Evolutionary conservation across 2,888 invertebrate genomes (phyloP), one percentile per base, ranked within the genome.

Genomic region (Allophyes oxyacanthae): DNA sequence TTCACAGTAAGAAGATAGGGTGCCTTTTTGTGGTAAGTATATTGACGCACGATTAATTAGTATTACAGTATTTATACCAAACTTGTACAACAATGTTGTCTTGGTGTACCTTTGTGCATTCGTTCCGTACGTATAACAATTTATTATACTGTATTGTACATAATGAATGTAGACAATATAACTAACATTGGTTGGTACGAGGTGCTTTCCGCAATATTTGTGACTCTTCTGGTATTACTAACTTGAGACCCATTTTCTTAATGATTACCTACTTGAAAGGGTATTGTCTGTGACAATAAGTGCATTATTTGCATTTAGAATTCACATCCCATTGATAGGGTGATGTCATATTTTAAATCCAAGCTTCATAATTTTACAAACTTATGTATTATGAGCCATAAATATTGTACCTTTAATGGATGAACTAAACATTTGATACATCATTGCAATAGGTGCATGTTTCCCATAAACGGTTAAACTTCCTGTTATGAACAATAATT

Each of bases 1-100:
- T 64, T 76, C 75, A 61, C 69, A 81, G 63, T 81, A 77, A 67
- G 72, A 70, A 77, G 76, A 67, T 77, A 80, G 74, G 83, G 87
- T 89, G 85, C 85, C 83, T 87, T 85, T 83, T 79, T 85, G 87
- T 84, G 87, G 92, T 92, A 69, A 88, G 90, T 85, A 42, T 66
- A 58, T 43, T 64, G 25, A 54, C 34, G 41, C 64, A 53, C 42
- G 46, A 32, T 41, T 45, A 15, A 9, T 58, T 42, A 51, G 30
- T 33, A 37, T 26, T 33, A 7, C 15, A 20, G 8, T 42, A 37
- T 9, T 48, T 14, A 28, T 34, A 30, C 5, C 26, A 38, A 37
- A 44, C 33, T 11, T 25, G 8, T 33, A 53, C 9, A 37, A 42
- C 25, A 36, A 41, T 33, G 38, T 40, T 57, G 14, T 58, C 6